Percentiles rank a stretch among this genome's conserved stretches.
Evolutionary conservation across 2,888 invertebrate genomes (phyloP).

Genomic region (Trichogramma evanescens): DNA sequence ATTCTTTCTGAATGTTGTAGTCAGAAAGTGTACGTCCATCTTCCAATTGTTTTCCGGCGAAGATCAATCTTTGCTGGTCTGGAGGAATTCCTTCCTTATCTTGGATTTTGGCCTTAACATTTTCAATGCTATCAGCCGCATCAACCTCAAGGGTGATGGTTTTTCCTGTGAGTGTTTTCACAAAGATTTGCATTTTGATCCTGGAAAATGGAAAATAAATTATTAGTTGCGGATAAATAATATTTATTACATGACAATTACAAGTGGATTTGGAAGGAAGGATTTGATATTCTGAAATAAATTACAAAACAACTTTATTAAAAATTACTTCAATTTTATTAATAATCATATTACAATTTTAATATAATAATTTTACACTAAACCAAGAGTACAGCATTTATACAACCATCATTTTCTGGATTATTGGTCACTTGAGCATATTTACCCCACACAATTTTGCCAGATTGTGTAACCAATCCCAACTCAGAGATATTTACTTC

Average conservation of each 20-base stretch:
- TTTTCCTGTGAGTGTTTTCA: slow-evolving; percentile 90
- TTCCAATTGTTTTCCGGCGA: slow-evolving; percentile 92
- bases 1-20: slow-evolving; percentile 93
- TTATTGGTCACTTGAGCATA: slow-evolving; percentile 99
- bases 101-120: slow-evolving; percentile 90
- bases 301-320: too few species aligned
- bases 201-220: slow-evolving; percentile 25
- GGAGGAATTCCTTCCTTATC: slow-evolving; percentile 81
- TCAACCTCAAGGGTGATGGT: slow-evolving; percentile 92
- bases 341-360: too few species aligned
- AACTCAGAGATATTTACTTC: slow-evolving; percentile 98
- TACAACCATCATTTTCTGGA: slow-evolving; percentile 99
- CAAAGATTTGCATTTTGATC: slow-evolving; percentile 85
- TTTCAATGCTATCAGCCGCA: slow-evolving; percentile 87
- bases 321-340: too few species aligned
- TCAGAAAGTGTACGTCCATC: slow-evolving; percentile 90
- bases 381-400: slow-evolving; percentile 95
- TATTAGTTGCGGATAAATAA: neutral
- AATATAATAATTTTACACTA: slow-evolving; percentile 5
- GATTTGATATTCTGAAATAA: neutral
- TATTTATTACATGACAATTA: too few species aligned
- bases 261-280: neutral
- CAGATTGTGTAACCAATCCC: slow-evolving; percentile 96
- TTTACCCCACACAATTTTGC: slow-evolving; percentile 99
- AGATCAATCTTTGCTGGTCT: slow-evolving; percentile 84